phyloP scores from a whole-genome alignment of 2,113 vertebrate genomes.

The Hirundichthys speculiger region DNA sequence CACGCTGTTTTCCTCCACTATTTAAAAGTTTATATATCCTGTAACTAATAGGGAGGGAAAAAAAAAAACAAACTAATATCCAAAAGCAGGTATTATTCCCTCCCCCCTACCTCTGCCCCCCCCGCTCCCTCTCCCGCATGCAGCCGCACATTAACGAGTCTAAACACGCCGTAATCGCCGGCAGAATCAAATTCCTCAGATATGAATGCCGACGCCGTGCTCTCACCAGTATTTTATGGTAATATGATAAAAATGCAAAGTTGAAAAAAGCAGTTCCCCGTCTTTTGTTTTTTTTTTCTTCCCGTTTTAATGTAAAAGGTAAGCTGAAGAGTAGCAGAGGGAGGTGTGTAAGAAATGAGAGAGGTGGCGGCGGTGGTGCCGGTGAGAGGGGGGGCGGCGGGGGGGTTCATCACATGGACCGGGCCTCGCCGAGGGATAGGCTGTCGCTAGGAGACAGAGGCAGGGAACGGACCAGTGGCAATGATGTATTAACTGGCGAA shows the following conservation, averaged over 20 bases:
- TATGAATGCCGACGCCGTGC: slow-evolving; percentile 74
- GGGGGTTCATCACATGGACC: slow-evolving; percentile 82
- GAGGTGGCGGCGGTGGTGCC: too few species aligned
- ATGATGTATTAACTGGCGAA: slow-evolving; percentile 97
- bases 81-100: slow-evolving; percentile 78
- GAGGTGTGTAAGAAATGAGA: slow-evolving; percentile 42
- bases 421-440: slow-evolving; percentile 84
- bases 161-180: slow-evolving; percentile 75
- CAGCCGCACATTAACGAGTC: slow-evolving; percentile 80
- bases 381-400: neutral
- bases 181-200: slow-evolving; percentile 81
- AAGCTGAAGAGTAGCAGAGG: slow-evolving; percentile 85
- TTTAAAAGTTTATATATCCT: slow-evolving; percentile 71
- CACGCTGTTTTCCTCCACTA: slow-evolving; percentile 36
- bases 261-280: slow-evolving; percentile 80
- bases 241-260: slow-evolving; percentile 90
- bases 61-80: slow-evolving; percentile 79
- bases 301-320: slow-evolving; percentile 83
- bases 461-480: slow-evolving; percentile 90
- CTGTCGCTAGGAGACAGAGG: slow-evolving; percentile 97
- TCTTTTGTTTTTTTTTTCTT: slow-evolving; percentile 27
- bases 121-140: slow-evolving; percentile 52
- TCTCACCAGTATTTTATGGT: slow-evolving; percentile 82
- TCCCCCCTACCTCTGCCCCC: slow-evolving; percentile 37
- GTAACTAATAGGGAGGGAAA: slow-evolving; percentile 39